These are phyloP conservation scores for Ellobius talpinus DNA, from an alignment of 2,113 vertebrate genomes.

Conservation along the genomic window DNA sequence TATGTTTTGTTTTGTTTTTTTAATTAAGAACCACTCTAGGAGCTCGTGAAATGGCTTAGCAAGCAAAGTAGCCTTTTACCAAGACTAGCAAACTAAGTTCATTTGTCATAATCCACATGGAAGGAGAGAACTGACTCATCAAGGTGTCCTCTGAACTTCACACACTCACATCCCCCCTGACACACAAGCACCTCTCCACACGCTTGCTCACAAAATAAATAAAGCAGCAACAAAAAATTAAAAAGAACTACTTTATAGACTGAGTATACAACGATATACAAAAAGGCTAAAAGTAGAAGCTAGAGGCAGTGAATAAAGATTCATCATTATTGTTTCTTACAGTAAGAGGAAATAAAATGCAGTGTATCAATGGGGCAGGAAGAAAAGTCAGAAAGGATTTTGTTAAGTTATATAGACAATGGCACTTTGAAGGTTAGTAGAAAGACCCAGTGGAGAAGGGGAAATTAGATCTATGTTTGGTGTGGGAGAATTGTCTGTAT, in stretches of 20 bases:
- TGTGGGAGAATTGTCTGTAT: no score
- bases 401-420: background rate
- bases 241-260: background rate
- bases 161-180: no score
- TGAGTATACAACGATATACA: no score
- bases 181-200: background rate
- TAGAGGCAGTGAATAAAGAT: background rate
- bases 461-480: constrained; percentile 6
- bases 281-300: background rate
- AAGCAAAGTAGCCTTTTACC: background rate
- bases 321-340: background rate
- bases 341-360: background rate
- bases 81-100: background rate
- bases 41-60: background rate
- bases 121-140: background rate
- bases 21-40: background rate
- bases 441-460: background rate
- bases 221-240: background rate
- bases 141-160: background rate
- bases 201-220: background rate
- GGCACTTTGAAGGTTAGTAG: background rate
- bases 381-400: background rate
- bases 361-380: background rate
- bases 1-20: background rate
- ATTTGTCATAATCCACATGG: background rate